Percentiles rank a stretch among this genome's conserved stretches.
These are phyloP conservation scores for Heliconius hewitsoni DNA, from an alignment of 1,140 invertebrate species.

Conservation along the genomic window DNA sequence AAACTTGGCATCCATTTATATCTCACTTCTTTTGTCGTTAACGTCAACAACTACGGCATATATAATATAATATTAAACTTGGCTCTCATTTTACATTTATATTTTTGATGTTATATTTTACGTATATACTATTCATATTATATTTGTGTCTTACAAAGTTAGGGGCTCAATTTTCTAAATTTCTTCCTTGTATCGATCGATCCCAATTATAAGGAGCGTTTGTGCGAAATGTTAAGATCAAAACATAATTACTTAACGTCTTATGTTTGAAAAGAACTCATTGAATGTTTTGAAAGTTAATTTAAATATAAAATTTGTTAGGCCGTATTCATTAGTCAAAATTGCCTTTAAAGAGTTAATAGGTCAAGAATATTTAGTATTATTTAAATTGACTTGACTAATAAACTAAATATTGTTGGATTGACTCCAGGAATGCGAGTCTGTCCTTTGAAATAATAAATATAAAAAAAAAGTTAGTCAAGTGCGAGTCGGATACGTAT, in stretches of 20 bases:
- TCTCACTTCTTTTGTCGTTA: too few relatives aligned
- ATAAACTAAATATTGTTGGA: too few relatives aligned
- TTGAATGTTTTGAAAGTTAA: neutral
- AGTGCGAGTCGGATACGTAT: too few relatives aligned
- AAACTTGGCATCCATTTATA: too few relatives aligned
- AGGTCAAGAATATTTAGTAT: too few relatives aligned
- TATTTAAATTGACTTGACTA: too few relatives aligned
- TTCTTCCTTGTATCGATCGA: neutral
- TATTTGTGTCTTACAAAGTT: neutral
- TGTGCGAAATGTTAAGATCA: constrained; percentile 5
- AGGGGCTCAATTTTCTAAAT: neutral
- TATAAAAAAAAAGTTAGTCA: too few relatives aligned
- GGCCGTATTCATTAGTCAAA: neutral
- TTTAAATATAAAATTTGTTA: constrained; percentile 4
- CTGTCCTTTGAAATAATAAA: too few relatives aligned
- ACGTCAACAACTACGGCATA: too few relatives aligned
- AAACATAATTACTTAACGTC: constrained; percentile 6
- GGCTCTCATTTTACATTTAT: too few relatives aligned
- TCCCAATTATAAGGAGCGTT: constrained; percentile 1
- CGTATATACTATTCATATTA: neutral
- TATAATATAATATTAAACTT: too few relatives aligned
- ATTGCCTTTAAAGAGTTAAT: neutral
- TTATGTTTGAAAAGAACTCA: constrained; percentile 1
- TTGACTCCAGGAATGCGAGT: too few relatives aligned
- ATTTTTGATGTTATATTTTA: neutral